These are phyloP conservation scores for Drosophila pullipes DNA, from an alignment of 2,888 invertebrate genomes.

Conservation along the genomic window DNA sequence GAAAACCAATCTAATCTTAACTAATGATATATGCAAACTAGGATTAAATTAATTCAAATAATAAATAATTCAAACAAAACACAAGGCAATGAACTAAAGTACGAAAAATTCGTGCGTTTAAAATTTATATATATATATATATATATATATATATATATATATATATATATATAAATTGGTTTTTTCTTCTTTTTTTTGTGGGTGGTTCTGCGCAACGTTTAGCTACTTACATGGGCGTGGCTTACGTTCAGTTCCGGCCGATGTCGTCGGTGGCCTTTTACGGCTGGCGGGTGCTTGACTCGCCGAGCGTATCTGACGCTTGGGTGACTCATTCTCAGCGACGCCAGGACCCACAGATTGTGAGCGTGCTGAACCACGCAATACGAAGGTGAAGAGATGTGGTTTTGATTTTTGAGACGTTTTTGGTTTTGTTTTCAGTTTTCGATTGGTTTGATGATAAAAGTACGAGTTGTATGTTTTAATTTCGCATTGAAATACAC, in stretches of 20 bases:
- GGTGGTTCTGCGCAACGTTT: slow-evolving; percentile 55
- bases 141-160: neutral
- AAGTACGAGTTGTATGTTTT: slow-evolving; percentile 70
- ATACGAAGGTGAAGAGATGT: slow-evolving; percentile 52
- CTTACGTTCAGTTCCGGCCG: slow-evolving; percentile 87
- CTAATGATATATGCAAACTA: slow-evolving; percentile 61
- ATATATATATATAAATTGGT: neutral
- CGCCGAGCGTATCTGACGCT: slow-evolving; percentile 89
- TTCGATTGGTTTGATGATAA: slow-evolving; percentile 69
- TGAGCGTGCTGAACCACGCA: slow-evolving; percentile 87
- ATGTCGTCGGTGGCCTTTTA: slow-evolving; percentile 87
- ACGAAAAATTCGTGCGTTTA: slow-evolving; percentile 41
- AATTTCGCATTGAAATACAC: slow-evolving; percentile 51
- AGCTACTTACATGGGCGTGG: slow-evolving; percentile 90
- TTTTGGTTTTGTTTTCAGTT: slow-evolving; percentile 27
- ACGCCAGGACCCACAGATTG: slow-evolving; percentile 90
- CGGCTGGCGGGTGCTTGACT: slow-evolving; percentile 86
- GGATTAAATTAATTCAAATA: slow-evolving; percentile 43
- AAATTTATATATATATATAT: slow-evolving; percentile 1
- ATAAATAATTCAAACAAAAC: slow-evolving; percentile 28
- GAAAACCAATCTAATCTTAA: slow-evolving; percentile 37
- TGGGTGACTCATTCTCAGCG: slow-evolving; percentile 90
- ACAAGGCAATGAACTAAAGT: slow-evolving; percentile 48
- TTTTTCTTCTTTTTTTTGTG: slow-evolving; percentile 26
- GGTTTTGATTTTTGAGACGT: slow-evolving; percentile 43